Conservation (phyloP, 2,113 vertebrate genomes). For the Butorides virescens region DNA sequence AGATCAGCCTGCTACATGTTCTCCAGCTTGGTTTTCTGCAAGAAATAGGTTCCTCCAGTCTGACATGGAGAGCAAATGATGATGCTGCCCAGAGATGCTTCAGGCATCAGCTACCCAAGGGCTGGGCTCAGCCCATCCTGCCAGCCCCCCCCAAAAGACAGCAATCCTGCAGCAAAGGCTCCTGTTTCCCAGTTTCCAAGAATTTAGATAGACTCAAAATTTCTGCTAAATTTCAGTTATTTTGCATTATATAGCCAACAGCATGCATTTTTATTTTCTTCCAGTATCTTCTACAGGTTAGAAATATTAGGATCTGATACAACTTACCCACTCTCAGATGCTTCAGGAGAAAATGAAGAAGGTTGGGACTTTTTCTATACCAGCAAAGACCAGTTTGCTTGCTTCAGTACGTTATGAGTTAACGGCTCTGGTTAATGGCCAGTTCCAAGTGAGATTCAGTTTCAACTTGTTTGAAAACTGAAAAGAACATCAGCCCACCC, state of each 20-base stretch:
- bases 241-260: neutral
- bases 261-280: neutral
- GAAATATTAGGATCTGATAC: neutral
- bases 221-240: neutral
- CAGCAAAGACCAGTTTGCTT: neutral
- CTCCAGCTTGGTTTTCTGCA: neutral
- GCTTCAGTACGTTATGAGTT: neutral
- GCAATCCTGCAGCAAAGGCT: neutral
- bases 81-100: neutral
- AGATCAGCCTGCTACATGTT: neutral
- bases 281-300: neutral
- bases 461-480: neutral
- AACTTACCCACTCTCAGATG: neutral
- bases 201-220: neutral
- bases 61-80: neutral
- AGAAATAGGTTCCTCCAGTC: neutral
- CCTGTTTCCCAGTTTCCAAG: neutral
- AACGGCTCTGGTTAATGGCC: neutral
- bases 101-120: accelerated
- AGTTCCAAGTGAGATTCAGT: neutral
- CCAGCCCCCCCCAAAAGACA: neutral
- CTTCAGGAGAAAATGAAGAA: neutral
- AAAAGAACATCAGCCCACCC: slow-evolving; percentile 12
- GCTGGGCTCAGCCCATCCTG: neutral
- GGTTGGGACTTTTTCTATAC: neutral